These are phyloP conservation scores for Eleginops maclovinus DNA, from an alignment of 2,113 vertebrate species.

Conservation along the genomic window DNA sequence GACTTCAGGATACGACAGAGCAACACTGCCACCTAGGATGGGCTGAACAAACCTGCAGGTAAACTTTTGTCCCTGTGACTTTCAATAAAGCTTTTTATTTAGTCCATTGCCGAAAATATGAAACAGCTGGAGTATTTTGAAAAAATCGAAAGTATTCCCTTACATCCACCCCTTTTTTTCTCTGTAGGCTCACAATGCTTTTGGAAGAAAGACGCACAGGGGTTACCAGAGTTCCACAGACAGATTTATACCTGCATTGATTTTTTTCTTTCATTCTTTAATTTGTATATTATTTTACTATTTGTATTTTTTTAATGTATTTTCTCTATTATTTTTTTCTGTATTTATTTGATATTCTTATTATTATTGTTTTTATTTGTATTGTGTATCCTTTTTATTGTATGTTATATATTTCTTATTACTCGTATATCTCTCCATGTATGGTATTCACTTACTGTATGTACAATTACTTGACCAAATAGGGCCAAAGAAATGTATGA, in stretches of 20 bases:
- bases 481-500: too few relatives aligned
- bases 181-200: neutral
- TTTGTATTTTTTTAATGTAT: too few relatives aligned
- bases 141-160: neutral
- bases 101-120: neutral
- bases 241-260: neutral
- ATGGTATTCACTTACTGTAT: too few relatives aligned
- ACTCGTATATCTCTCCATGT: too few relatives aligned
- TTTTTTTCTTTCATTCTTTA: too few relatives aligned
- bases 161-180: neutral
- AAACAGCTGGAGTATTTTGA: neutral
- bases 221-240: neutral
- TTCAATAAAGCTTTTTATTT: neutral
- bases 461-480: too few relatives aligned
- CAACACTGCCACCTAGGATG: constrained; percentile 53
- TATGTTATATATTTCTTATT: too few relatives aligned
- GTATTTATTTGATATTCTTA: too few relatives aligned
- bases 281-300: too few relatives aligned
- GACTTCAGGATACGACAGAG: neutral
- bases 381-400: too few relatives aligned
- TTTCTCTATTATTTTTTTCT: too few relatives aligned
- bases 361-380: too few relatives aligned
- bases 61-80: neutral
- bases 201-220: neutral
- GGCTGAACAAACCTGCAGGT: neutral